Evolutionary conservation across 1,140 invertebrate genomes (phyloP), one percentile per base, ranked within the genome.

Genomic region (Drosophila subpulchrella): DNA sequence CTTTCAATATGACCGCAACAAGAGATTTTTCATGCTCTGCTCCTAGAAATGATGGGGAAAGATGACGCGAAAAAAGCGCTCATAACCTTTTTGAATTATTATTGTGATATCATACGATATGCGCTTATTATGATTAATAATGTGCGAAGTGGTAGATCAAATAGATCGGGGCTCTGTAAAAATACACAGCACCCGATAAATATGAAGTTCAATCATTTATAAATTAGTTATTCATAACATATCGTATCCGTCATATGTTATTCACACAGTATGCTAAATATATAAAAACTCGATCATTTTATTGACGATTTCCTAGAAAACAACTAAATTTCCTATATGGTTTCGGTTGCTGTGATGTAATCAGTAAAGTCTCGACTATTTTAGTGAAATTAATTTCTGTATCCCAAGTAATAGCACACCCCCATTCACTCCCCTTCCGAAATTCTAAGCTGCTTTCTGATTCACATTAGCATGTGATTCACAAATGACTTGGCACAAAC

Each of bases 1-100:
- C 84, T 79, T 89, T 83, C 78, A 89, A 82, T 82, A 73, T 71
- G 50, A 75, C 78, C 65, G 55, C 78, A 57, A 63, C 60, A 81
- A 58, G 72, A 51, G 48, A 88, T 80, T 88, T 86, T 88, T 71
- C 55, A 75, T 74, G 68, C 72, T 61, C 46, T 17, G 61, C 47
- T 66, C 47, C 65, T 68, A 68, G 65, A 53, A 65, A 51, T 51
- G 4, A 36, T 12, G 58, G 27, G 44, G 39, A 60, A 73, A 72
- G 67, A 72, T 72, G 67, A 72, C 38, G 56, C 67, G 36, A 20
- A 20, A 39, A 60, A 53, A 60, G 68, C 39, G 42, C 30, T 17
- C 11, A 24, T n/a, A 65, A 17, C 39, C 59, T 50, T 65, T 36
- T 27, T 50, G 30, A 58, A 53, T 57, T 56, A 17, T 46, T 65